phyloP scores from a whole-genome alignment of 2,113 vertebrate species.

The Hemichromis elongatus region DNA sequence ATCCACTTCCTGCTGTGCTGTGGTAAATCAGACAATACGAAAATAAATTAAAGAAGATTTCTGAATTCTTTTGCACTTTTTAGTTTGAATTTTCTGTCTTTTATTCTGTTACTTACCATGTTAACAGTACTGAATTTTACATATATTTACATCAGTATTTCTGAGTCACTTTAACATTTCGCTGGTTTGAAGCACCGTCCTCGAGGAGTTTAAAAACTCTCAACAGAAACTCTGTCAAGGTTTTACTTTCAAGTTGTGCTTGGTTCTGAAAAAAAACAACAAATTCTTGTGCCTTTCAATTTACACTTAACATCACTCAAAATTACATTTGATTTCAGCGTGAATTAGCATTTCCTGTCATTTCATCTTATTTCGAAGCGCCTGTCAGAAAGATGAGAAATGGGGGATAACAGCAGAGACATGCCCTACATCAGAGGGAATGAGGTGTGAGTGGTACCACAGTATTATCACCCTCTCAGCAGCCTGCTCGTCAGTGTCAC shows the following conservation, averaged over 20 bases:
- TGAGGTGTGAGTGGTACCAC: conserved; percentile 41
- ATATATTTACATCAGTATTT: conserved; percentile 11
- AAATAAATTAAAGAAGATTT: not conserved
- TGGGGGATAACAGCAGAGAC: conserved; percentile 47
- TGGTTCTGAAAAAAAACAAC: not conserved
- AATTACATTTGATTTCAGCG: conserved; percentile 60
- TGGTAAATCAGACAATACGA: not conserved
- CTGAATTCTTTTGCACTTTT: not conserved
- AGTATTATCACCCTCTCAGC: conserved; percentile 38
- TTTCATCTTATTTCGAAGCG: conserved; percentile 55
- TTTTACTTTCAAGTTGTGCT: conserved; percentile 42
- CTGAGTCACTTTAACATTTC: conserved; percentile 18
- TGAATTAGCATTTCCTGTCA: conserved; percentile 62
- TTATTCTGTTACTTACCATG: not conserved
- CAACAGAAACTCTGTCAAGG: conserved; percentile 14
- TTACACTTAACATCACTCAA: conserved; percentile 46
- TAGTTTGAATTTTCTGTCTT: not conserved
- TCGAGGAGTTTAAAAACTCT: conserved; percentile 16
- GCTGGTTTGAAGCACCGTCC: conserved; percentile 16
- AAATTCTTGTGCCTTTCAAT: conserved; percentile 23
- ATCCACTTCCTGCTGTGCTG: not conserved
- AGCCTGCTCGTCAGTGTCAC: conserved; percentile 63
- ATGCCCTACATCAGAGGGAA: conserved; percentile 55
- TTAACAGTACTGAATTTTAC: not conserved
- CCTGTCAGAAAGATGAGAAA: conserved; percentile 57